These are phyloP conservation scores for Catostylus mosaicus DNA, from an alignment of 30 jellyfish, hydroid and myxozoan species.

Conservation along the genomic window DNA sequence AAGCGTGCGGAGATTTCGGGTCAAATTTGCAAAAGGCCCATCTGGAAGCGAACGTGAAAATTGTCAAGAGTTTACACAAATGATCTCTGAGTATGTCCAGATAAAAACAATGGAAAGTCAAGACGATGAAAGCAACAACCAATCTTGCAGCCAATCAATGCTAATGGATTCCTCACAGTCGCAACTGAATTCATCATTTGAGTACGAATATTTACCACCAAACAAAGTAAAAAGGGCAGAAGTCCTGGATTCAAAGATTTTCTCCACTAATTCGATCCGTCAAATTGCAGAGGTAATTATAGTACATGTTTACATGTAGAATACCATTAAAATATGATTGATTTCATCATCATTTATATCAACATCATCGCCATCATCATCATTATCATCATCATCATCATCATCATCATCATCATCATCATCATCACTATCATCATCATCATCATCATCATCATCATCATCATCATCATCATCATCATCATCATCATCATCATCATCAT, in stretches of 20 bases:
- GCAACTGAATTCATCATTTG: slow-evolving; percentile 47
- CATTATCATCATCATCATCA: neutral
- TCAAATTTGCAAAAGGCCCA: slow-evolving; percentile 24
- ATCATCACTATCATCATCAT: neutral
- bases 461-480: neutral
- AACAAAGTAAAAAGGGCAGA: slow-evolving; percentile 9
- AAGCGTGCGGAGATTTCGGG: slow-evolving; percentile 40
- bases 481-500: neutral
- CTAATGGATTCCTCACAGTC: slow-evolving; percentile 31
- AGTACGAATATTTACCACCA: slow-evolving; percentile 36
- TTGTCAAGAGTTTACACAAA: slow-evolving; percentile 28
- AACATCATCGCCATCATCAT: too few relatives aligned
- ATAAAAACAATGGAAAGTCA: slow-evolving; percentile 14
- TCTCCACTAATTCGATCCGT: slow-evolving; percentile 33
- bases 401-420: neutral
- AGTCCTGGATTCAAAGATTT: slow-evolving; percentile 38
- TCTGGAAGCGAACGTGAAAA: slow-evolving; percentile 4
- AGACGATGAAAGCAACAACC: slow-evolving; percentile 7
- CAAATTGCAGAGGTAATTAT: slow-evolving; percentile 46
- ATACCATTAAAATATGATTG: neutral
- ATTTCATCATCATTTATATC: too few relatives aligned
- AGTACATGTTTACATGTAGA: neutral
- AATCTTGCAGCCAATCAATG: slow-evolving; percentile 27
- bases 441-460: neutral
- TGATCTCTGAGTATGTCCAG: slow-evolving; percentile 10